Evolutionary conservation across 2,888 invertebrate species (phyloP).

Genomic region (Lissocephala sabroskyi): DNA sequence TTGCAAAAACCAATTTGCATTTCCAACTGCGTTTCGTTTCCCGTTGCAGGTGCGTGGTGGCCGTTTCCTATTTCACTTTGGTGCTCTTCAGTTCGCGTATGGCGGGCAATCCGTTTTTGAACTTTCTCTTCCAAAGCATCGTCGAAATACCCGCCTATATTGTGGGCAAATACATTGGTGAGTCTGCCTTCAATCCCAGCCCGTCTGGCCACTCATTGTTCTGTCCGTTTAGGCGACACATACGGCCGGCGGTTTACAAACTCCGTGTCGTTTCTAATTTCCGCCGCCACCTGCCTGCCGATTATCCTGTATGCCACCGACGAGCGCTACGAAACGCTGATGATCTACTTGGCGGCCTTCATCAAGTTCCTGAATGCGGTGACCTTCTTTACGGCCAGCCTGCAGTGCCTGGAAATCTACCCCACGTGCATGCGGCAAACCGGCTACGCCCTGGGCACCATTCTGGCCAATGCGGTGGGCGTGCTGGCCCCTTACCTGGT

Average conservation of each 20-base stretch:
- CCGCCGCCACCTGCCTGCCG: constrained; percentile 71
- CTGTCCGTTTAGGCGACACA: constrained; percentile 74
- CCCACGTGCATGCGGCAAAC: constrained; percentile 80
- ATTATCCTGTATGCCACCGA: constrained; percentile 71
- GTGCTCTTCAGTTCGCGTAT: constrained; percentile 75
- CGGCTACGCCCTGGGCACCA: constrained; percentile 77
- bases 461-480: constrained; percentile 75
- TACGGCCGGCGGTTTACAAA: constrained; percentile 75
- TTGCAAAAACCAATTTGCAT: constrained; percentile 47
- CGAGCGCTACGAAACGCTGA: constrained; percentile 55
- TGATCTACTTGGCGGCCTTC: constrained; percentile 71
- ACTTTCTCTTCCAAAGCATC: constrained; percentile 77
- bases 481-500: constrained; percentile 77
- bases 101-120: constrained; percentile 78
- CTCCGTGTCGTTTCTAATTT: constrained; percentile 71
- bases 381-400: constrained; percentile 75
- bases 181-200: constrained; percentile 30
- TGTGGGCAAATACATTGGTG: constrained; percentile 74
- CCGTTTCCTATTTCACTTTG: constrained; percentile 74
- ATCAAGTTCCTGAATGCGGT: constrained; percentile 75
- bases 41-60: constrained; percentile 73
- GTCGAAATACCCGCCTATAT: constrained; percentile 79
- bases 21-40: no score
- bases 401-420: constrained; percentile 79
- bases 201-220: no score